These are phyloP conservation scores for Leptinotarsa tumamoca DNA, from an alignment of 2,888 invertebrate genomes.

Conservation along the genomic window DNA sequence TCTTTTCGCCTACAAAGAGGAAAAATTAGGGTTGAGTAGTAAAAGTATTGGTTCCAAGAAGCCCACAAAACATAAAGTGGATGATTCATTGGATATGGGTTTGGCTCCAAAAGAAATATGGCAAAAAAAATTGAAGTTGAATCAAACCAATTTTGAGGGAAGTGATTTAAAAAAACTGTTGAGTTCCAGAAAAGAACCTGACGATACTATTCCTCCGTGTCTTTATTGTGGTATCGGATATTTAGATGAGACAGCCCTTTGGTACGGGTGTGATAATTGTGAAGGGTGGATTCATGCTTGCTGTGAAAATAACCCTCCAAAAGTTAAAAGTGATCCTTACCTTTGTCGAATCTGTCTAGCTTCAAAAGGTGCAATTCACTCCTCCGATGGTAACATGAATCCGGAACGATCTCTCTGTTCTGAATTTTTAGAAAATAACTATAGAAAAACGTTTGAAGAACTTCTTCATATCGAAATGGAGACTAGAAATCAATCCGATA, in stretches of 20 bases:
- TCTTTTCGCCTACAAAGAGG: constrained; percentile 6
- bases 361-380: background rate
- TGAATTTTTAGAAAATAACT: background rate
- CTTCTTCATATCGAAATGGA: background rate
- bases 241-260: background rate
- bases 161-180: background rate
- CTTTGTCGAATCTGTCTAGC: background rate
- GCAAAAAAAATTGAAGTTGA: background rate
- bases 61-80: background rate
- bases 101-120: constrained; percentile 2
- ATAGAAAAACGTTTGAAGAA: background rate
- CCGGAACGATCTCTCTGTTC: background rate
- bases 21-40: background rate
- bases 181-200: background rate
- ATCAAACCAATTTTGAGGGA: background rate
- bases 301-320: background rate
- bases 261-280: background rate
- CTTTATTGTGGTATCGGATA: background rate
- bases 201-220: background rate
- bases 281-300: background rate
- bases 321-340: background rate
- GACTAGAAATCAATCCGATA: background rate
- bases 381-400: background rate
- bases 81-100: background rate
- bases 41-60: background rate